These are phyloP conservation scores for Drosophila guanche DNA, from an alignment of 1,140 invertebrate species.

Conservation along the genomic window DNA sequence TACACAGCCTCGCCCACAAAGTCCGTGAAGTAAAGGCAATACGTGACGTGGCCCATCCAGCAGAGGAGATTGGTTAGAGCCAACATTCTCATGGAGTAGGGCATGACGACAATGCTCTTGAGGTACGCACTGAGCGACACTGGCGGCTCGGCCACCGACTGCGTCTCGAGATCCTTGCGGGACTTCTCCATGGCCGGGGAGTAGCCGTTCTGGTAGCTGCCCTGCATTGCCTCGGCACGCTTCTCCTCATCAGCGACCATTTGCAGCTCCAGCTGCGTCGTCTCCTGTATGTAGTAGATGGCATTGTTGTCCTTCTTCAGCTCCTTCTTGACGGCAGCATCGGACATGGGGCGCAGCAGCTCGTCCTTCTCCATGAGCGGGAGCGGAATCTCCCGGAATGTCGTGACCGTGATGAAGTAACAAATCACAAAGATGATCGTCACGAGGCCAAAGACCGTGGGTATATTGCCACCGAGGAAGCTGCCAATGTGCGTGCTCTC, in stretches of 20 bases:
- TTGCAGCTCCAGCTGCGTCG: conserved; percentile 56
- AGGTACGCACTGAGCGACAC: conserved; percentile 87
- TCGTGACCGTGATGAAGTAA: conserved; percentile 87
- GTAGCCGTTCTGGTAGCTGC: conserved; percentile 68
- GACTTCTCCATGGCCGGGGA: conserved; percentile 24
- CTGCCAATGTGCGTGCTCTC: conserved; percentile 87
- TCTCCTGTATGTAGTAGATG: conserved; percentile 76
- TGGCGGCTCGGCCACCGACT: conserved; percentile 62
- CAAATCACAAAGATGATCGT: conserved; percentile 89
- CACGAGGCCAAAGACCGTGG: conserved; percentile 90
- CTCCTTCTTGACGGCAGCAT: conserved; percentile 83
- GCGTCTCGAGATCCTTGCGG: conserved; percentile 33
- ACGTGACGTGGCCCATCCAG: conserved; percentile 95
- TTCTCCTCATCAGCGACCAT: conserved; percentile 44
- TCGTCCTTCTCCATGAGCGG: conserved; percentile 83
- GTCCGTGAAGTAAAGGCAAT: conserved; percentile 94
- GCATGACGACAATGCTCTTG: conserved; percentile 90
- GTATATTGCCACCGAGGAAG: conserved; percentile 89
- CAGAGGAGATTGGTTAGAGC: conserved; percentile 93
- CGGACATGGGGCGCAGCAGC: conserved; percentile 70
- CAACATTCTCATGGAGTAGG: conserved; percentile 89
- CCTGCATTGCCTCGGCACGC: conserved; percentile 33
- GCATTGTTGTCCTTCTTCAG: conserved; percentile 74
- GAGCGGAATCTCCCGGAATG: conserved; percentile 90
- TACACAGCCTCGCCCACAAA: conserved; percentile 94